These are phyloP conservation scores for Sarcophaga caerulescens DNA, from an alignment of 2,888 invertebrate genomes.

Conservation along the genomic window DNA sequence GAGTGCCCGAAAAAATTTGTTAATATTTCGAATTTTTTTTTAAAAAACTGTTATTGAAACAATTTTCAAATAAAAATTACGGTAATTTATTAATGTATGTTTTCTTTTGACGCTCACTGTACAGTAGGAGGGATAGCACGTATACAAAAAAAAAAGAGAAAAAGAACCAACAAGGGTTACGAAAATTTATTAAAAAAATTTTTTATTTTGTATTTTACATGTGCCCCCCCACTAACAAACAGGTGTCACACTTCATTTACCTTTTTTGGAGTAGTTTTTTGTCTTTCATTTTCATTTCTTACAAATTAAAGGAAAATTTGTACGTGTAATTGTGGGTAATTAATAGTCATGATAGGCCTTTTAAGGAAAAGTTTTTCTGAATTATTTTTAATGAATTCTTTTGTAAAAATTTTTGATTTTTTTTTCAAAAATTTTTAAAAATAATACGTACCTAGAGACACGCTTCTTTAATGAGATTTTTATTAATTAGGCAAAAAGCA, in stretches of 20 bases:
- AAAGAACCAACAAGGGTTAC: too few relatives aligned
- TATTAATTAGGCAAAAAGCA: constrained; percentile 23
- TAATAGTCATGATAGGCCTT: constrained; percentile 36
- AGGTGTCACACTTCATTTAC: constrained; percentile 66
- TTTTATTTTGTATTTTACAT: not conserved
- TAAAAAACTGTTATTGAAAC: too few relatives aligned
- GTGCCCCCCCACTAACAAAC: constrained; percentile 48
- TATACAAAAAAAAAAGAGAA: too few relatives aligned
- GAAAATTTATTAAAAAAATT: constrained; percentile 36
- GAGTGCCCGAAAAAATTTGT: too few relatives aligned
- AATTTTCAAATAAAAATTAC: too few relatives aligned
- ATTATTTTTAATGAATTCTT: not conserved
- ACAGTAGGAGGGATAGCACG: too few relatives aligned
- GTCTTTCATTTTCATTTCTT: not conserved
- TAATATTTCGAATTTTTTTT: constrained; percentile 10
- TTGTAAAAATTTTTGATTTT: not conserved
- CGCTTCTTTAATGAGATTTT: constrained; percentile 16
- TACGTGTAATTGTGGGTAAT: constrained; percentile 54
- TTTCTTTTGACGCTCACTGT: too few relatives aligned
- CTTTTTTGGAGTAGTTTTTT: constrained; percentile 46
- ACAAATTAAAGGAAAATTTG: constrained; percentile 15
- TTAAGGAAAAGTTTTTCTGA: not conserved
- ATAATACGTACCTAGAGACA: not conserved
- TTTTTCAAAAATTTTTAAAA: not conserved
- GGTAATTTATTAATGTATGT: too few relatives aligned